Conservation (phyloP, 2,797 vertebrate genomes). For the Rhodeus uyekii region DNA sequence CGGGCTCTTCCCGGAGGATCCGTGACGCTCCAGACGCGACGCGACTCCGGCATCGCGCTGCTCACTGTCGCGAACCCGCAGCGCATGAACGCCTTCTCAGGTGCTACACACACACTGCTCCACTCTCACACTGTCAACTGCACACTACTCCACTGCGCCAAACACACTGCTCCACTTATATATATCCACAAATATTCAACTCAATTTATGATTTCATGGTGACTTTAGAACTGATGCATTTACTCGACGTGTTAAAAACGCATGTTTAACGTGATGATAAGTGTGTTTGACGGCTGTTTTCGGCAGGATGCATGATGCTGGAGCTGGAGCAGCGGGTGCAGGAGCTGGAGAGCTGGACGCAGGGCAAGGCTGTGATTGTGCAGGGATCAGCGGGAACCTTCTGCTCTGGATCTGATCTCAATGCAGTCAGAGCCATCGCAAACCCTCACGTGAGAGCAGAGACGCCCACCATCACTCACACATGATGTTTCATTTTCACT, state of each 20-base stretch:
- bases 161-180: too few species aligned
- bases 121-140: too few species aligned
- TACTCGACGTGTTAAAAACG: too few species aligned
- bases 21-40: constrained; percentile 82
- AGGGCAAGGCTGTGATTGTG: constrained; percentile 92
- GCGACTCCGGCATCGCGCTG: constrained; percentile 83
- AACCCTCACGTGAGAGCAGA: constrained; percentile 83
- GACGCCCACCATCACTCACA: too few species aligned
- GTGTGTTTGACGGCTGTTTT: too few species aligned
- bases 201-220: background rate
- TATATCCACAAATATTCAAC: too few species aligned
- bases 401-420: constrained; percentile 93
- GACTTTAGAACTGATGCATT: too few species aligned
- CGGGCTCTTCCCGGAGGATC: constrained; percentile 85
- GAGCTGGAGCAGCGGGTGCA: constrained; percentile 86
- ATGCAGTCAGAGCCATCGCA: constrained; percentile 82
- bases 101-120: too few species aligned
- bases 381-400: constrained; percentile 87
- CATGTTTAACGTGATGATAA: too few species aligned
- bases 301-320: constrained; percentile 92
- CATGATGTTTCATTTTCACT: too few species aligned
- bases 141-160: too few species aligned
- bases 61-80: constrained; percentile 89
- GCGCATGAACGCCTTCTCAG: constrained; percentile 93
- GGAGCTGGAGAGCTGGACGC: constrained; percentile 89